A percentile compares a stretch with the other conserved stretches of the same genome.
Conservation (phyloP, 1,140 invertebrate genomes). For the Tetranychus urticae region DNA sequence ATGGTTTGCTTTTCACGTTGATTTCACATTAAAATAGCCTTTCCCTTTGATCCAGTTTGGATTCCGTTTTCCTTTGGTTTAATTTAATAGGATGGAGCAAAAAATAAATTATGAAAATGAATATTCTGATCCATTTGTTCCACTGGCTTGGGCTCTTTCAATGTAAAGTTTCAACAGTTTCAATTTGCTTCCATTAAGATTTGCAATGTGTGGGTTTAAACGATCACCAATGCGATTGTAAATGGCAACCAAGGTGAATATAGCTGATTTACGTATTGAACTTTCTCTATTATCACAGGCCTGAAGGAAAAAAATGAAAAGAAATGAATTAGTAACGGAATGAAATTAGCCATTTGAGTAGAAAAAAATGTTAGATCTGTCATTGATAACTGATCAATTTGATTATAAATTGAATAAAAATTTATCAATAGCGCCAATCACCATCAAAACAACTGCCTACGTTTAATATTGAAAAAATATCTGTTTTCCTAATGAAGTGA, state of each 20-base stretch:
- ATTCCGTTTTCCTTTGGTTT: background rate
- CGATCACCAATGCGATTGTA: conserved; percentile 54
- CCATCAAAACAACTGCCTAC: too few species aligned
- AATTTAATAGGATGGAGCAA: background rate
- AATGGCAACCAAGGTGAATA: conserved; percentile 83
- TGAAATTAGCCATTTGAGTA: background rate
- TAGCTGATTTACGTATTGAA: conserved; percentile 68
- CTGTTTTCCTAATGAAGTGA: too few species aligned
- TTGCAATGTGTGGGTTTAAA: conserved; percentile 47
- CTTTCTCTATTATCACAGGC: conserved; percentile 67
- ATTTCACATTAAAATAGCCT: too few species aligned
- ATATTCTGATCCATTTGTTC: background rate
- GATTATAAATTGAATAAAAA: too few species aligned
- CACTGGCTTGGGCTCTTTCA: conserved; percentile 21
- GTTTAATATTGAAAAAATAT: too few species aligned
- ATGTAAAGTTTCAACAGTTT: conserved; percentile 48
- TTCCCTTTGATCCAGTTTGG: background rate
- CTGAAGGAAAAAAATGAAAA: conserved; percentile 23
- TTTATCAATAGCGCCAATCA: too few species aligned
- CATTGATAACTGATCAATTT: too few species aligned
- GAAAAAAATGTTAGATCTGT: too few species aligned
- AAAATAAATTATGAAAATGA: background rate
- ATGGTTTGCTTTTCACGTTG: too few species aligned
- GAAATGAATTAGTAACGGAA: background rate
- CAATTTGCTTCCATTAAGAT: conserved; percentile 58